A percentile compares a stretch with the other conserved stretches of the same genome.
These are phyloP conservation scores for Chrysolina americana DNA, from an alignment of 2,888 invertebrate genomes.

Conservation along the genomic window DNA sequence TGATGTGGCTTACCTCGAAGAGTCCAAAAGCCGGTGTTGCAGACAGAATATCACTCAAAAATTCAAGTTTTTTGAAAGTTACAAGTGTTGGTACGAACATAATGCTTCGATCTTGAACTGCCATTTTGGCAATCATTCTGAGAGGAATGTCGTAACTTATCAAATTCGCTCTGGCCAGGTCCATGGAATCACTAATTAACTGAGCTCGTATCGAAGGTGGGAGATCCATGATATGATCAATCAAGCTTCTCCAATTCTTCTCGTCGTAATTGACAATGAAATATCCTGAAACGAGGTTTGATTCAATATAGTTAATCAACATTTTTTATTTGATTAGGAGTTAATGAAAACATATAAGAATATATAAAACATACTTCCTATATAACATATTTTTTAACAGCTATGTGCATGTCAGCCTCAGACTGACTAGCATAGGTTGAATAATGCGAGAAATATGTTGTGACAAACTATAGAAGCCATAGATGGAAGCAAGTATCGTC, in stretches of 20 bases:
- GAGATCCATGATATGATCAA: conserved; percentile 72
- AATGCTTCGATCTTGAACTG: conserved; percentile 67
- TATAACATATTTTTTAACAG: too few species aligned
- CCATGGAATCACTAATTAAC: conserved; percentile 79
- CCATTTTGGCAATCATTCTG: conserved; percentile 69
- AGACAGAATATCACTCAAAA: conserved; percentile 73
- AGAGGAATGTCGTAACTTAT: conserved; percentile 74
- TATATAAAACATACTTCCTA: too few species aligned
- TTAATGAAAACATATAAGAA: too few species aligned
- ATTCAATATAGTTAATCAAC: neutral
- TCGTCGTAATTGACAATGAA: conserved; percentile 79
- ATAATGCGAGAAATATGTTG: too few species aligned
- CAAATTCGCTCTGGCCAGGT: conserved; percentile 73
- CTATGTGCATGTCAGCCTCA: too few species aligned
- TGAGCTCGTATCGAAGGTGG: conserved; percentile 77
- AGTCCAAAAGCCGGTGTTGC: conserved; percentile 75
- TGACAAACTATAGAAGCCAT: too few species aligned
- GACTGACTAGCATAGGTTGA: too few species aligned
- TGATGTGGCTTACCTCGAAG: conserved; percentile 71
- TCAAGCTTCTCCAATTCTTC: conserved; percentile 74
- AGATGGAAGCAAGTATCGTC: too few species aligned
- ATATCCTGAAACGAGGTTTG: conserved; percentile 71
- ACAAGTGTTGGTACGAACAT: conserved; percentile 75
- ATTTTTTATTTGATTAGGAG: too few species aligned
- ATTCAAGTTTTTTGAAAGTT: conserved; percentile 74